These are phyloP conservation scores for Synanthedon vespiformis DNA, from an alignment of 2,888 invertebrate genomes.

Conservation along the genomic window DNA sequence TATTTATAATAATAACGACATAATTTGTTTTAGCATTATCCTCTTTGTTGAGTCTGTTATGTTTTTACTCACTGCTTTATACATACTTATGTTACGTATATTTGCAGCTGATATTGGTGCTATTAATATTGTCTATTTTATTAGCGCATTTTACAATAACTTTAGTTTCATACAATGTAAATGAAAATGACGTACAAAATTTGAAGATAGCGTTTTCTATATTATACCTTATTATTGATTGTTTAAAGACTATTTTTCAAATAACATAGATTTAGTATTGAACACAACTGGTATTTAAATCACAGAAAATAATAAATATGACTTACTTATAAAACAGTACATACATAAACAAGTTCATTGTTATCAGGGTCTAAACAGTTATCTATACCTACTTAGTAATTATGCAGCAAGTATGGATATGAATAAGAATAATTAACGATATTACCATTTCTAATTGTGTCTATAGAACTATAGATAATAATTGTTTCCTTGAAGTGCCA, in stretches of 20 bases:
- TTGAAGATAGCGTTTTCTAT: constrained; percentile 2
- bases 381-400: too few species aligned
- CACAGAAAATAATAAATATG: too few species aligned
- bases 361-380: too few species aligned
- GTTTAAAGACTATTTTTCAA: neutral
- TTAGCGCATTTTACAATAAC: constrained; percentile 20
- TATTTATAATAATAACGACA: constrained; percentile 15
- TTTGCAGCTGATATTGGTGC: constrained; percentile 65
- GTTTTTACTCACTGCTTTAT: constrained; percentile 30
- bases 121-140: constrained; percentile 34
- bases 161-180: constrained; percentile 5
- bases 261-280: neutral
- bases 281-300: neutral
- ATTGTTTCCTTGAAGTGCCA: too few species aligned
- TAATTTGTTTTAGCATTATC: constrained; percentile 10
- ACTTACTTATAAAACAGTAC: too few species aligned
- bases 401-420: too few species aligned
- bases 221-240: neutral
- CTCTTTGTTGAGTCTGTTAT: constrained; percentile 12
- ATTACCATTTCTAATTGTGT: too few species aligned
- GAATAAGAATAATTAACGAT: too few species aligned
- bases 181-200: constrained; percentile 26
- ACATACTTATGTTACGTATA: constrained; percentile 36
- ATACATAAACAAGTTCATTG: too few species aligned
- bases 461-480: too few species aligned